Evolutionary conservation across 2,113 vertebrate species (phyloP), one percentile per base, ranked within the genome.

Genomic region (Thermophis baileyi): DNA sequence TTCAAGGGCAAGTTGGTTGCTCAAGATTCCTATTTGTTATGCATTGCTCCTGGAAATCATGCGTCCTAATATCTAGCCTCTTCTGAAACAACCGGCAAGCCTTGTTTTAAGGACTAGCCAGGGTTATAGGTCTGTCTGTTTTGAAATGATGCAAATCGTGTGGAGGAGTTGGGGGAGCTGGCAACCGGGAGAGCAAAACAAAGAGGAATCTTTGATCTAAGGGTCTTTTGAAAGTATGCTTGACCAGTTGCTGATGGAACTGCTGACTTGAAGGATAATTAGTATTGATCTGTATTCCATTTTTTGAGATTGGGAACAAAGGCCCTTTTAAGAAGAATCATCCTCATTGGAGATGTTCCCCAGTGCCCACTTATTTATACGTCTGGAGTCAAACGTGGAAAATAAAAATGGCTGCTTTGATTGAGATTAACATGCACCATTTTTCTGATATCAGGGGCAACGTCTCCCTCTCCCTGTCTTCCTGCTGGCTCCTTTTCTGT

Each of bases 381-480:
- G 50, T 94, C 93, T 96, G 89, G 91, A 92, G 91, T 50, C 92
- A 95, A 74, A 93, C 91, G 10, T 90, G 69, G 51, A 90, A 94
- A 95, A 95, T 89, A 96, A 92, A 96, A 97, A 95, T 91, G 69
- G 54, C 91, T 95, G 54, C 91, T 96, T 96, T 96, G 95, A 95
- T 95, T 95, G 93, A 96, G 95, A 97, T 96, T 96, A 97, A 92
- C 95, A 95, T 0, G 0, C 92, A 93, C 93, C 94, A 95, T 89
- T 94, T 96, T 95, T 92, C 96, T 95, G 95, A 97, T 96, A 96
- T 96, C 94, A 92, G 89, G 94, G 94, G 94, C 91, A 93, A 92
- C 93, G 94, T 94, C 90, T 92, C 47, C 91, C 85, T 90, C 94
- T 81, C 74, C 35, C 93, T 96, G 95, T 94, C 91, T 96, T 87